Evolutionary conservation across 1,140 invertebrate species (phyloP), one percentile per base, ranked within the genome.

Genomic region (Drosophila nigromelanica): DNA sequence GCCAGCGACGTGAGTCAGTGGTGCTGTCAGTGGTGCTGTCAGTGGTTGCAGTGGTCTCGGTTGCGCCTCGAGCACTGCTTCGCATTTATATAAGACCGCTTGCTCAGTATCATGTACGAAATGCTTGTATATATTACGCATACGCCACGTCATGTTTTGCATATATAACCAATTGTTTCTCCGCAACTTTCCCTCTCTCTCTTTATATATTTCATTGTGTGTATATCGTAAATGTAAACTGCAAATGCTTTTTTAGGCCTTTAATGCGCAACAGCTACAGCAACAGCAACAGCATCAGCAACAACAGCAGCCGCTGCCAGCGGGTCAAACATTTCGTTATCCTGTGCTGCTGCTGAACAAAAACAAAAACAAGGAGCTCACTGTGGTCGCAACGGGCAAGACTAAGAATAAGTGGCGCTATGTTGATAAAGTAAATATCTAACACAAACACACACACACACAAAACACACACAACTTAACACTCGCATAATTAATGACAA

Each of bases 381-480:
- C 89, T 48, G 82, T 91, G 78, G 90, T 90, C 73, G 90, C 90
- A 56, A 91, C 90, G 70, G 90, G 90, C 59, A 91, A 85, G 75
- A 90, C 90, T 60, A 87, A 87, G 73, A 91, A 91, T 89, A 91
- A 85, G 81, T 91, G 90, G 83, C 90, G 87, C 73, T 91, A 91
- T 90, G 89, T 90, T 75, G 90, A 91, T 89, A 91, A 91, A 91
- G 90, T 91, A 91, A 91, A 91, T 91, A 89, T 89, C 56, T 86
- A 51, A 66, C 35, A 67, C 48, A 40, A 27, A 30, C 39, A 47
- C n/a, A 63, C 50, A 43, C 18, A 67, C 62, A 74, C 52, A 58
- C 63, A 74, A 67, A 64, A 58, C 50, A 33, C 12, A 60, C 55
- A 79, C 27, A 51, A 61, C 35, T 30, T 35, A 40, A 51, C 24